These are phyloP conservation scores for Onchidella celtica DNA, from an alignment of 2,888 invertebrate genomes.

Conservation along the genomic window DNA sequence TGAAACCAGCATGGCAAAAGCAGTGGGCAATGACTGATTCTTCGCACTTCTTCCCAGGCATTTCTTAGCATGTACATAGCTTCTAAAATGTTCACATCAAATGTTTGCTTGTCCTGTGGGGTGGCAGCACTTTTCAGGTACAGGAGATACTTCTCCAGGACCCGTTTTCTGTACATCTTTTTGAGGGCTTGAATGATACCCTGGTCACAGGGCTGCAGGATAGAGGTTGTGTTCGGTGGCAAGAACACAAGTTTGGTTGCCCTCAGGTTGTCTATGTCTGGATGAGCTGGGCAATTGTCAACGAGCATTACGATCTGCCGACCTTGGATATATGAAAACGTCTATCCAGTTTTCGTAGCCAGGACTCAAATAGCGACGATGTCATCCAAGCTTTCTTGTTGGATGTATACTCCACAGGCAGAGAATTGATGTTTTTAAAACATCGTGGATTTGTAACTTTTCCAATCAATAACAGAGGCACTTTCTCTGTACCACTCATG, in stretches of 20 bases:
- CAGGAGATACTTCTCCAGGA: neutral
- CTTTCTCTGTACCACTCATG: too few relatives aligned
- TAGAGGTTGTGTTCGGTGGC: conserved; percentile 23
- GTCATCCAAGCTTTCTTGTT: too few relatives aligned
- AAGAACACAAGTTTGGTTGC: conserved; percentile 10
- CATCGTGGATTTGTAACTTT: too few relatives aligned
- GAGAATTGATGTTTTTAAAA: too few relatives aligned
- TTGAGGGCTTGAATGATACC: conserved; percentile 14
- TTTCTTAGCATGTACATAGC: neutral
- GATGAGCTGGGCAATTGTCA: neutral
- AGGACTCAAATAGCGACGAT: too few relatives aligned
- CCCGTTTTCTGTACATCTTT: neutral
- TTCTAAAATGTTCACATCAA: neutral
- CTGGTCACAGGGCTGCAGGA: conserved; percentile 16
- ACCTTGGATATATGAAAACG: too few relatives aligned
- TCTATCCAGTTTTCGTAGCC: too few relatives aligned
- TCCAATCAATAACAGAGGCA: too few relatives aligned
- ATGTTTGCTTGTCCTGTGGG: neutral
- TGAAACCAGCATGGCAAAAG: neutral
- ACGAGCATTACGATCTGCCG: too few relatives aligned
- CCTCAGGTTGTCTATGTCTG: conserved; percentile 10
- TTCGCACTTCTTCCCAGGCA: neutral
- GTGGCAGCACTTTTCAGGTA: neutral
- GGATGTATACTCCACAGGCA: too few relatives aligned
- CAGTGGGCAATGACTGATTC: neutral